Base-by-base conservation (phyloP, 2,113 vertebrate genomes). In the Irena cyanogastra region DNA sequence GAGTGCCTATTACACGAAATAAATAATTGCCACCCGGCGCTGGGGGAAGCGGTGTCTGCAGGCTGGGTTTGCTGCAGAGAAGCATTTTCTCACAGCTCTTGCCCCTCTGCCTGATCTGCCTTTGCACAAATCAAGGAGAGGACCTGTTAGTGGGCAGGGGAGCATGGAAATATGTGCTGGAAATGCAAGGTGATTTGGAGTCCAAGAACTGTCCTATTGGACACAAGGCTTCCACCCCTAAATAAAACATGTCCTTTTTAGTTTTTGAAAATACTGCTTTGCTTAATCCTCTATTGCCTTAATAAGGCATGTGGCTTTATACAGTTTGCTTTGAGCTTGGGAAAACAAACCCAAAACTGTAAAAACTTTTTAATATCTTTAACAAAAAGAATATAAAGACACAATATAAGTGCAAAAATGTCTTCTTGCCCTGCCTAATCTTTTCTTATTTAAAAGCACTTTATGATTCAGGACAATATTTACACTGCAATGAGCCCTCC, bases 1-100 rank as follows among this genome's bases (percentile, higher is more conserved):
- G 83, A 11, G 65, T 72, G 85, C 86, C 80, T 75, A 4, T 94
- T 92, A 84, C 93, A 72, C 60, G n/a, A n/a, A n/a, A 72, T 71
- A 22, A 93, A 89, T 95, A 93, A 95, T 88, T 92, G 74, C 54
- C 56, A 57, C 35, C 30, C 59, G 22, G 7, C 4, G 80, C 60
- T 75, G 91, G 72, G 81, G 78, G 63, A 44, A 83, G 60, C 17
- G n/a, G 2, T n/a, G 70, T 39, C 80, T 1, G 2, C 41, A 17
- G 93, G 85, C 77, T 89, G 54, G 3, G 20, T 23, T 77, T 49
- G 20, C 71, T 81, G 80, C 59, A 70, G 6, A 74, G 57, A 24
- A 9, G 12, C 9, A 1, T 65, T 42, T 81, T 35, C 44, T 39
- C 17, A 16, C 86, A 18, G 1, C 10, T 59, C 50, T 49, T 11